Base-by-base conservation (phyloP, 2,888 invertebrate genomes). In the Osmoderma eremita region DNA sequence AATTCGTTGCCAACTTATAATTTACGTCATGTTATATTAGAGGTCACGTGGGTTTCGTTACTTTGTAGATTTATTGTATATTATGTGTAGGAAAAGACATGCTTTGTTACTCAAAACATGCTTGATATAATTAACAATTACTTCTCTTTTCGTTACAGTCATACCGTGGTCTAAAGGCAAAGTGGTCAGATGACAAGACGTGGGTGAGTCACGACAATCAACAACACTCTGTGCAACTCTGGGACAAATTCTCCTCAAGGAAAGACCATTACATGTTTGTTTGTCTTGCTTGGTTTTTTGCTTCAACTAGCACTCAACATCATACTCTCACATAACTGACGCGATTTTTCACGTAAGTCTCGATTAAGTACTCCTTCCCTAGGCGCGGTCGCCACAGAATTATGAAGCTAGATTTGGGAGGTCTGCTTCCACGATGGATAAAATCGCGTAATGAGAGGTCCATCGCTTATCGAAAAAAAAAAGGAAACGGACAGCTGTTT, bases 101-200 rank as follows among this genome's bases (percentile, higher is more conserved):
- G n/a, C n/a, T n/a, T n/a, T n/a, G n/a, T n/a, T n/a, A n/a, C n/a
- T n/a, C n/a, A 42, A 17, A 42, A n/a, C 42, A 42, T n/a, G n/a
- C n/a, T n/a, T n/a, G n/a, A 17, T 42, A 13, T 6, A 13, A 48
- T 13, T 41, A 63, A 63, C 36, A 24, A 48, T 20, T 48, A n/a
- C n/a, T 17, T 66, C 22, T 50, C 20, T 65, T 30, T 41, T 58
- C 49, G 58, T 66, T 66, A 2, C 61, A 66, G 65, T 66, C 65
- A 12, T 66, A 61, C 24, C 58, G 65, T 39, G 45, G 58, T 39
- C 30, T 48, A 39, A 66, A 66, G 56, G 61, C 56, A 36, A 66
- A 66, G 65, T 58, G 56, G 65, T 49, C 58, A 56, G 58, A 66
- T 58, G 65, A 66, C 39, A 66, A 66, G 45, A 39, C 53, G 50